These are phyloP conservation scores for Lasiommata megera DNA, from an alignment of 2,888 invertebrate species.

Conservation along the genomic window DNA sequence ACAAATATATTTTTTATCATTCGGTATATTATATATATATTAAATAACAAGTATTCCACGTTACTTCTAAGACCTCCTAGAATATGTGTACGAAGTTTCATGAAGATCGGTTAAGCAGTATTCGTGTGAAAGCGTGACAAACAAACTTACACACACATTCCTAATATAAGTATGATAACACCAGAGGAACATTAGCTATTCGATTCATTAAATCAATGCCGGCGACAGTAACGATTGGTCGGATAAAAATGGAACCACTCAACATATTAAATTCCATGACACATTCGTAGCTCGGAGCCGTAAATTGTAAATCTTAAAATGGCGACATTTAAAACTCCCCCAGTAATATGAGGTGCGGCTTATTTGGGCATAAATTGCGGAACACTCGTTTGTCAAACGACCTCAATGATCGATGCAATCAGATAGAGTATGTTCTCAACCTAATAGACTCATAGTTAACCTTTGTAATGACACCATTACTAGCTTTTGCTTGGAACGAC, in stretches of 20 bases:
- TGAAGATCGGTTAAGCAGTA: too few relatives aligned
- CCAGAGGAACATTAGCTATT: neutral
- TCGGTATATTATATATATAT: too few relatives aligned
- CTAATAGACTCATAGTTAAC: conserved; percentile 39
- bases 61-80: too few relatives aligned
- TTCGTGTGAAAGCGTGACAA: too few relatives aligned
- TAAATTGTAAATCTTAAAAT: conserved; percentile 70
- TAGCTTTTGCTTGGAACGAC: conserved; percentile 3
- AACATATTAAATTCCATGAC: conserved; percentile 74
- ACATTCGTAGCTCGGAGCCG: conserved; percentile 51
- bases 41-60: too few relatives aligned
- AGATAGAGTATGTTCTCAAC: conserved; percentile 66
- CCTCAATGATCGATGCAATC: conserved; percentile 67
- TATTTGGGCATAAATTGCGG: conserved; percentile 63
- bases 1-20: too few relatives aligned
- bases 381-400: conserved; percentile 59
- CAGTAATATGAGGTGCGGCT: conserved; percentile 69
- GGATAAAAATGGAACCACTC: conserved; percentile 64
- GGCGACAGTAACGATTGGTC: conserved; percentile 42
- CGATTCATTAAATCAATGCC: conserved; percentile 6
- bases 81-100: too few relatives aligned
- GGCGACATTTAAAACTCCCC: conserved; percentile 68
- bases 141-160: too few relatives aligned
- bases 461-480: conserved; percentile 1
- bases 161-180: neutral